Conservation (phyloP, 1,140 invertebrate genomes). For the Ceratosolen solmsi region DNA sequence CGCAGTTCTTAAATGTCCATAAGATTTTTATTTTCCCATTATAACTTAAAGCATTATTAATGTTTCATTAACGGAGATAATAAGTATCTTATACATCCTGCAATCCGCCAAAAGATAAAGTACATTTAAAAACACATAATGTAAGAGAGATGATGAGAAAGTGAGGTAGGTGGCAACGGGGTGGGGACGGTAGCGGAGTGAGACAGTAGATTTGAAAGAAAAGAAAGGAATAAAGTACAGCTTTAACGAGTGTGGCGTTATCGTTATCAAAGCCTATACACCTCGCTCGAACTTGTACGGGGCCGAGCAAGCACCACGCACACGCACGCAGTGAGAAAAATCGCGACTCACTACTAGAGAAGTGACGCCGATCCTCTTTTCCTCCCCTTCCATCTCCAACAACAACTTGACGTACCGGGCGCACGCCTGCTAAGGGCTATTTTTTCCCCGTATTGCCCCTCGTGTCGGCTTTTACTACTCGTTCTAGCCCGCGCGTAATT, state of each 20-base stretch:
- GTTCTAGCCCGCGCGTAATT: conserved; percentile 30
- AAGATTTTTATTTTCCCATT: background rate
- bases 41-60: background rate
- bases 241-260: conserved; percentile 12
- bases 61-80: conserved; percentile 4
- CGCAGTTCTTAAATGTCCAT: background rate
- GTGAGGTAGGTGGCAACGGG: background rate
- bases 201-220: background rate
- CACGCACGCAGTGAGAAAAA: background rate
- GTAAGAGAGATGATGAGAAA: background rate
- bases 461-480: background rate
- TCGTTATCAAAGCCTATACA: conserved; percentile 29
- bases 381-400: background rate
- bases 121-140: background rate
- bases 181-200: background rate
- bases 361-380: background rate
- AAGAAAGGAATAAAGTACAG: background rate
- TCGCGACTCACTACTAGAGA: background rate
- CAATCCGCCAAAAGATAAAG: conserved; percentile 4
- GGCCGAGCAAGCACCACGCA: background rate
- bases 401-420: background rate
- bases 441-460: conserved; percentile 13
- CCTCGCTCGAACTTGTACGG: background rate
- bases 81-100: conserved; percentile 23
- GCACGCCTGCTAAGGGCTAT: conserved; percentile 30